These are phyloP conservation scores for Diorhabda sublineata DNA, from an alignment of 1,140 invertebrate species.

Conservation along the genomic window DNA sequence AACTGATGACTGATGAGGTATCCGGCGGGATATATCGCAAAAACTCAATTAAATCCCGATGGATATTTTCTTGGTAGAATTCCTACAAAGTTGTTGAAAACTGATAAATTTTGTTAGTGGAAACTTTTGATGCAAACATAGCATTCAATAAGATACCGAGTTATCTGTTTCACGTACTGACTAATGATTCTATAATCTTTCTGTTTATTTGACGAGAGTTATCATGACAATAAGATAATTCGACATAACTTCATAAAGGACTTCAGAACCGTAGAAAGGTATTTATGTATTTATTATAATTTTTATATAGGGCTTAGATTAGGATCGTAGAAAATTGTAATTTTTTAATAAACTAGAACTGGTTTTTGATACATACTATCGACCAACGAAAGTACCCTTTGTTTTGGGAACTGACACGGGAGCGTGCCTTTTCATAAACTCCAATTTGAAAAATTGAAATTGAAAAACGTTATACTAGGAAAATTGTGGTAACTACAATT, in stretches of 20 bases:
- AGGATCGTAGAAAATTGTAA: too few relatives aligned
- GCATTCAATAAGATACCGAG: not conserved
- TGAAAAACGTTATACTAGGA: too few relatives aligned
- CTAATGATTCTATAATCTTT: too few relatives aligned
- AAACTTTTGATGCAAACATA: not conserved
- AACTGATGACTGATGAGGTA: conserved; percentile 29
- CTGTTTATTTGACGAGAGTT: not conserved
- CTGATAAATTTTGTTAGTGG: not conserved
- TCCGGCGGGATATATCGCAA: conserved; percentile 25
- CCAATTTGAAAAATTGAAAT: too few relatives aligned
- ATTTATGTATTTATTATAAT: not conserved
- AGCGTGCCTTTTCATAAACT: too few relatives aligned
- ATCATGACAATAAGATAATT: not conserved
- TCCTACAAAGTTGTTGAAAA: not conserved
- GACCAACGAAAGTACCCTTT: too few relatives aligned
- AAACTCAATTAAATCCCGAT: conserved; percentile 27
- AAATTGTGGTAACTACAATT: too few relatives aligned
- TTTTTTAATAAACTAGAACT: too few relatives aligned
- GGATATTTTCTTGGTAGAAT: conserved; percentile 12
- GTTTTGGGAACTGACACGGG: too few relatives aligned
- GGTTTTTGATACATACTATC: too few relatives aligned
- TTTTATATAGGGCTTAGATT: not conserved
- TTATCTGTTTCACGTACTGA: not conserved
- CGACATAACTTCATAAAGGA: not conserved
- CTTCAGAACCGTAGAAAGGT: not conserved